A percentile compares a stretch with the other conserved stretches of the same genome.
phyloP scores from a whole-genome alignment of 2,888 invertebrate species.

The Argyresthia goedartella region DNA sequence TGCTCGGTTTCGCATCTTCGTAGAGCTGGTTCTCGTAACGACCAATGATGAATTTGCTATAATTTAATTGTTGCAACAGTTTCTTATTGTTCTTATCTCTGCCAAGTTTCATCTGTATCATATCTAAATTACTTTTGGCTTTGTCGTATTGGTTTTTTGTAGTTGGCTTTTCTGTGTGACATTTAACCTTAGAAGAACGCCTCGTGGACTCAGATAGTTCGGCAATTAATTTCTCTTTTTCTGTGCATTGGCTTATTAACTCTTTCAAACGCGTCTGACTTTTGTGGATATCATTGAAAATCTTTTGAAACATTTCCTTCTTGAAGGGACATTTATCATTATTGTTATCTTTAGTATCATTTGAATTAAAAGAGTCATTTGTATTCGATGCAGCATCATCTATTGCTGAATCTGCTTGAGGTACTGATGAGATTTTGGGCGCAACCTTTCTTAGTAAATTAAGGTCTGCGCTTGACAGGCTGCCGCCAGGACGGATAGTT shows the following conservation, averaged over 20 bases:
- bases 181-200: slow-evolving; percentile 40
- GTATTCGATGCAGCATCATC: slow-evolving; percentile 62
- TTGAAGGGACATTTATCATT: slow-evolving; percentile 64
- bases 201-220: slow-evolving; percentile 69
- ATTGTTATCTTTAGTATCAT: no score
- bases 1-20: slow-evolving; percentile 56
- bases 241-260: slow-evolving; percentile 74
- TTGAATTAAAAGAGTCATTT: no score
- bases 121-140: slow-evolving; percentile 65
- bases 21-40: slow-evolving; percentile 42
- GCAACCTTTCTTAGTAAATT: slow-evolving; percentile 73
- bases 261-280: slow-evolving; percentile 79
- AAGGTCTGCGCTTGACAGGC: slow-evolving; percentile 70
- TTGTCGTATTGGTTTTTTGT: slow-evolving; percentile 72
- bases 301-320: slow-evolving; percentile 54
- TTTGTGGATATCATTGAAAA: slow-evolving; percentile 73
- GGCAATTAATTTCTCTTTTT: slow-evolving; percentile 80
- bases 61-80: slow-evolving; percentile 38
- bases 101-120: slow-evolving; percentile 69
- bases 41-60: slow-evolving; percentile 37
- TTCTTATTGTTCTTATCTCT: slow-evolving; percentile 67
- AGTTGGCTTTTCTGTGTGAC: slow-evolving; percentile 72
- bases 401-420: slow-evolving; percentile 64
- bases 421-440: slow-evolving; percentile 62
- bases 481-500: slow-evolving; percentile 74